Conservation (phyloP, 2,113 vertebrate genomes). For the Anas platyrhynchos region DNA sequence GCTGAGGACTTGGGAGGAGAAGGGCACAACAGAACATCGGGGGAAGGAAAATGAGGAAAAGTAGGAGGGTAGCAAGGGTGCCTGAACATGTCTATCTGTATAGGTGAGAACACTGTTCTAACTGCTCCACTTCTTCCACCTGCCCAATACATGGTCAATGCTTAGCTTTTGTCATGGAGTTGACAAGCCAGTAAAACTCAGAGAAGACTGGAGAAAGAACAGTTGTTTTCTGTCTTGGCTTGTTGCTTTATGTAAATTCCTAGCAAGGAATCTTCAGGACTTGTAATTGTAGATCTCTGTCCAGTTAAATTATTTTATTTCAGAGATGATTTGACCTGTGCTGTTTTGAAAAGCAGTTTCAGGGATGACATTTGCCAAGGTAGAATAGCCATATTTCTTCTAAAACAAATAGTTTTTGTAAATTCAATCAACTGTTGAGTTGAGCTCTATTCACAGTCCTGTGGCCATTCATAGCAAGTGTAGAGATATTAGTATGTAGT, state of each 20-base stretch:
- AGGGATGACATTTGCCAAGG: neutral
- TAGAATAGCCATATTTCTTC: neutral
- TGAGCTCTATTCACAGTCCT: neutral
- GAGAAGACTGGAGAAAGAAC: neutral
- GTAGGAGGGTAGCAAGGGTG: neutral
- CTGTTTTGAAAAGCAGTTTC: neutral
- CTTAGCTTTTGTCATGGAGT: neutral
- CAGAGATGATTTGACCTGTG: neutral
- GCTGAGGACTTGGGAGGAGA: neutral
- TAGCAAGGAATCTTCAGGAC: neutral
- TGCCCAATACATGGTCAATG: neutral
- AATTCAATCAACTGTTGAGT: neutral
- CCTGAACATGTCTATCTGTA: fast-evolving
- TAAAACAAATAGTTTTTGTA: neutral
- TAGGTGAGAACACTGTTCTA: neutral
- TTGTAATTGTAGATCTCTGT: neutral
- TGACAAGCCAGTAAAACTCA: neutral
- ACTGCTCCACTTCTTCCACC: neutral
- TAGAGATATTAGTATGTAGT: fast-evolving
- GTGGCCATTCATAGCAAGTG: neutral
- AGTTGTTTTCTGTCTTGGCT: neutral
- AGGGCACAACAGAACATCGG: neutral
- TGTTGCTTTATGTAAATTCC: neutral
- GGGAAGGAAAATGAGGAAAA: neutral
- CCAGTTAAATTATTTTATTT: neutral